Percentiles rank a stretch among this genome's conserved stretches.
phyloP scores from a whole-genome alignment of 2,888 invertebrate genomes.

The Incurvaria masculella region DNA sequence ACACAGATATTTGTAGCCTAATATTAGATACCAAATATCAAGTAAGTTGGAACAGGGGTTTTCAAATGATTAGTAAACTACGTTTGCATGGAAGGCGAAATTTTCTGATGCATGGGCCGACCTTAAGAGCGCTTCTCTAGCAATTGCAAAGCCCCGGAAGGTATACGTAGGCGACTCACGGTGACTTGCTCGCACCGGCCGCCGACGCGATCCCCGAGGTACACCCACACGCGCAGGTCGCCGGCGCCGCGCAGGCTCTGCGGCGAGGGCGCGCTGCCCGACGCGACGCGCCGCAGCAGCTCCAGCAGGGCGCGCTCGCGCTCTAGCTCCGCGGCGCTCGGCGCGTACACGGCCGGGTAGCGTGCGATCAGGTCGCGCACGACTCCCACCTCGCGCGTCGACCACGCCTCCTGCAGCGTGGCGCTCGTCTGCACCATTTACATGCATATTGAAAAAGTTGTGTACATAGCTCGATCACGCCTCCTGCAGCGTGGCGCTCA shows the following conservation, averaged over 20 bases:
- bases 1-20: too few relatives aligned
- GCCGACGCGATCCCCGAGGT: conserved; percentile 62
- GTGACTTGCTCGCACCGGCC: conserved; percentile 56
- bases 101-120: too few relatives aligned
- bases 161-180: conserved; percentile 36
- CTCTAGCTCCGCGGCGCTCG: conserved; percentile 69
- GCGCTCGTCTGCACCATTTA: conserved; percentile 40
- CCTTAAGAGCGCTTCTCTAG: too few relatives aligned
- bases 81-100: too few relatives aligned
- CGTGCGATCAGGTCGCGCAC: conserved; percentile 73
- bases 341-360: conserved; percentile 76
- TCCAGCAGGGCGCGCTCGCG: conserved; percentile 73
- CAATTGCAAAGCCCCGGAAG: too few relatives aligned
- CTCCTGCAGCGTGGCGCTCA: conserved; percentile 43
- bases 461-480: conserved; percentile 63
- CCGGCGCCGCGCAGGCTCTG: conserved; percentile 67
- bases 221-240: conserved; percentile 78
- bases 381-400: conserved; percentile 69
- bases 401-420: conserved; percentile 56
- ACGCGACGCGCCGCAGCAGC: conserved; percentile 68
- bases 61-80: too few relatives aligned
- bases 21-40: too few relatives aligned
- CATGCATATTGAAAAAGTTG: too few relatives aligned
- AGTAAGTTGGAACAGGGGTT: too few relatives aligned
- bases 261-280: conserved; percentile 55